phyloP scores from a whole-genome alignment of 2,797 vertebrate species.

The Hylomyscus alleni region DNA sequence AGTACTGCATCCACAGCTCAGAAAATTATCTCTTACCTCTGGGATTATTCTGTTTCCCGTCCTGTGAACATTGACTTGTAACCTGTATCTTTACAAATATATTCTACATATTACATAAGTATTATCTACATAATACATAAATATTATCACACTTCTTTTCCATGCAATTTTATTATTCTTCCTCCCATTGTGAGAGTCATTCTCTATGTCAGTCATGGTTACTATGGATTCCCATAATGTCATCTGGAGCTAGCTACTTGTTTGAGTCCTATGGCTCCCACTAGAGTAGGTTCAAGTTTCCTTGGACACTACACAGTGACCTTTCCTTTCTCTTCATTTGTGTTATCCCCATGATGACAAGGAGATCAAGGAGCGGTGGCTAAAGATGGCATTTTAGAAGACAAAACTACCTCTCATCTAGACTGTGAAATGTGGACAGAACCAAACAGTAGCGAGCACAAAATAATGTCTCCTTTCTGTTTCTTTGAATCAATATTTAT shows the following conservation, averaged over 20 bases:
- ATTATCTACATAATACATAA: neutral
- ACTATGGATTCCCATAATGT: neutral
- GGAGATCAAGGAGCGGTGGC: neutral
- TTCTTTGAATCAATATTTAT: slow-evolving; percentile 18
- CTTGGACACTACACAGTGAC: neutral
- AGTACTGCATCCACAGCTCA: neutral
- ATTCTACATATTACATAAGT: neutral
- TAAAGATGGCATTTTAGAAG: neutral
- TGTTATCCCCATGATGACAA: neutral
- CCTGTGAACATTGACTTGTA: neutral
- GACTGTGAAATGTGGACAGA: slow-evolving; percentile 32
- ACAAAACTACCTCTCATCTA: neutral
- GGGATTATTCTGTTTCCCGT: neutral
- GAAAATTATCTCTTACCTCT: slow-evolving; percentile 11
- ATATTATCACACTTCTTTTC: neutral
- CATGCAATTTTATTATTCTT: slow-evolving; percentile 7
- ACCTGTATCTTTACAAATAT: neutral
- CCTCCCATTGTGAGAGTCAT: neutral
- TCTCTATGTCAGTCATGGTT: neutral
- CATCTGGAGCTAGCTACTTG: neutral
- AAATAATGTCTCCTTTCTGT: neutral
- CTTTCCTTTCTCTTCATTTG: slow-evolving; percentile 7
- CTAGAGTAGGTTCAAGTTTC: neutral
- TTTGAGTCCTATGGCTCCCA: neutral
- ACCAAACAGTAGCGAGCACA: neutral